Conservation (phyloP, 2,888 invertebrate genomes). For the Zygaena filipendulae region DNA sequence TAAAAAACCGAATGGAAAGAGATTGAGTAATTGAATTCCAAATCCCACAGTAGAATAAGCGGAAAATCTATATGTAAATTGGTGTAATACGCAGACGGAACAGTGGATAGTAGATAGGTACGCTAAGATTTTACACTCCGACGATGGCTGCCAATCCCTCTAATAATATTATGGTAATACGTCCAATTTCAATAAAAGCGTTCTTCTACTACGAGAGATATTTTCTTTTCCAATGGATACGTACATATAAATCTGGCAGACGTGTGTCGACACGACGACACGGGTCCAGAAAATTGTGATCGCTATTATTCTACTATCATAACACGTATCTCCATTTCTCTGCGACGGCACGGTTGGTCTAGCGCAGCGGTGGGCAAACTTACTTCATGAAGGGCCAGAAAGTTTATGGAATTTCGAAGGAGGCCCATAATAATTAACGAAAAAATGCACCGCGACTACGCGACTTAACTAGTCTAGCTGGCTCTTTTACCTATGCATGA, state of each 20-base stretch:
- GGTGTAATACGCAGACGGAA: conserved; percentile 31
- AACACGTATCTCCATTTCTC: too few species aligned
- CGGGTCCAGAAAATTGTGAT: too few species aligned
- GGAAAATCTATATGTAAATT: conserved; percentile 44
- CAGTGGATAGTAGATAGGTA: conserved; percentile 38
- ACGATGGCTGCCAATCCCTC: conserved; percentile 61
- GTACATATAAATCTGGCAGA: conserved; percentile 47
- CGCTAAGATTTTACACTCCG: conserved; percentile 56
- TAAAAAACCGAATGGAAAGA: conserved; percentile 41
- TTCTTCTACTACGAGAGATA: conserved; percentile 44
- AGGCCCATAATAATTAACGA: too few species aligned
- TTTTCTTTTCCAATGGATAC: conserved; percentile 48
- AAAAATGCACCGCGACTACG: too few species aligned
- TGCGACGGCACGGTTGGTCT: too few species aligned
- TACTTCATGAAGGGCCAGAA: too few species aligned
- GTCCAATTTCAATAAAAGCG: conserved; percentile 65
- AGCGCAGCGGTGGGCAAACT: too few species aligned
- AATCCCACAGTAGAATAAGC: conserved; percentile 39
- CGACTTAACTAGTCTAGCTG: too few species aligned
- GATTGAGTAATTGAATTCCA: conserved; percentile 54
- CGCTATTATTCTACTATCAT: too few species aligned
- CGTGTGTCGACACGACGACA: conserved; percentile 43
- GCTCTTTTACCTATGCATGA: too few species aligned
- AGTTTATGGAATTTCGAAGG: too few species aligned
- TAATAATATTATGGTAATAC: conserved; percentile 67